Evolutionary conservation across 1,140 invertebrate species (phyloP), one percentile per base, ranked within the genome.

Genomic region (Anoplolepis gracilipes): DNA sequence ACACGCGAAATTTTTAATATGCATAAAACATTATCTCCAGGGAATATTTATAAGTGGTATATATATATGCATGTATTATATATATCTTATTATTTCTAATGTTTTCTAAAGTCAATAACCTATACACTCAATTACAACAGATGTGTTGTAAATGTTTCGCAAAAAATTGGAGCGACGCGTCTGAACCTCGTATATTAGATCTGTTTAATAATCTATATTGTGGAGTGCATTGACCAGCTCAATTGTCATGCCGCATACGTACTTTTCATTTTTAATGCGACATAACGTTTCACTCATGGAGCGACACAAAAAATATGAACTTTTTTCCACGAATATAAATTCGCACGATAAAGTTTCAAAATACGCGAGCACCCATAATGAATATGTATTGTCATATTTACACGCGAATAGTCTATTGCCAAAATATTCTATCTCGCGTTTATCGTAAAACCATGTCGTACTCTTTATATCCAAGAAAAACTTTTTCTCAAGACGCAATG

Each of bases 151-250:
- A 81, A 59, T 59, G 7, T 59, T 55, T 22, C 25, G 25, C 8
- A 57, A 55, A 55, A 36, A 79, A 82, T 7, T 82, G n/a, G 78
- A 73, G 36, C 78, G 72, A 82, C 53, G 78, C 53, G 78, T 82
- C 78, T 57, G 78, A 72, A 59, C 25, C 19, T 53, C 5, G 28
- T 46, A 72, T 57, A 16, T 33, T 11, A 16, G 16, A 49, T n/a
- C n/a, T 25, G n/a, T 82, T n/a, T 72, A 73, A 82, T 82, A 72
- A 82, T 82, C 53, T 16, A 59, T 72, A 59, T 42, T n/a, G n/a
- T 2, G 8, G 67, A 82, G 78, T 82, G 78, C 78, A 82, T 82
- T 72, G 78, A 62, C 78, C 78, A 46, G 67, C 19, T 16, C 36
- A 28, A 57, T 73, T 72, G 53, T 72, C 67, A 61, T 33, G 25